Evolutionary conservation across 2,888 invertebrate genomes (phyloP).

Genomic region (Acrocera orbiculus): DNA sequence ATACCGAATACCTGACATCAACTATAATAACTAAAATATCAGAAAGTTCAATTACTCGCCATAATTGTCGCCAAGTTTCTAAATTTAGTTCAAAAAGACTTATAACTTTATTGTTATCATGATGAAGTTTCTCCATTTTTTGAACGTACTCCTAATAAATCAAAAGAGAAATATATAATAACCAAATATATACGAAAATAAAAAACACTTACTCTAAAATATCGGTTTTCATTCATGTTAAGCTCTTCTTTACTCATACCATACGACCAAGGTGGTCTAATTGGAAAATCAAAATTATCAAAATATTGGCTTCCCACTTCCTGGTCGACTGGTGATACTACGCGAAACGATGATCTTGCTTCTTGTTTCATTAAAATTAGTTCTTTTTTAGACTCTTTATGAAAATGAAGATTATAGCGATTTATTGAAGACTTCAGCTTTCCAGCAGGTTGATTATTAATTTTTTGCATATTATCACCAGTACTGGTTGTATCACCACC

Average conservation of each 20-base stretch:
- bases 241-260: constrained; percentile 52
- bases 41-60: constrained; percentile 90
- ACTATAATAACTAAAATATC: constrained; percentile 76
- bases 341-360: constrained; percentile 34
- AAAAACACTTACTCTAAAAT: constrained; percentile 37
- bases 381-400: constrained; percentile 60
- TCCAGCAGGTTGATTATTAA: constrained; percentile 45
- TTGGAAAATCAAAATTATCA: constrained; percentile 56
- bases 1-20: constrained; percentile 70
- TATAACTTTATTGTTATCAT: constrained; percentile 38
- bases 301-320: constrained; percentile 56
- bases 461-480: constrained; percentile 23
- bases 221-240: constrained; percentile 62
- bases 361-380: constrained; percentile 45
- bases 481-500: constrained; percentile 24
- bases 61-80: constrained; percentile 91
- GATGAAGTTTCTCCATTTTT: constrained; percentile 41
- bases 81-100: constrained; percentile 86
- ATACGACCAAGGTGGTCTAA: constrained; percentile 70
- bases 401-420: constrained; percentile 66
- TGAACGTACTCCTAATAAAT: constrained; percentile 53
- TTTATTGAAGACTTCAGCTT: constrained; percentile 37
- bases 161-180: neutral
- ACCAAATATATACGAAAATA: neutral
- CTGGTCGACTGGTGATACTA: constrained; percentile 40